A percentile compares a stretch with the other conserved stretches of the same genome.
Evolutionary conservation across 2,888 invertebrate genomes (phyloP).

Genomic region (Imbricaverruca yamaguchii): DNA sequence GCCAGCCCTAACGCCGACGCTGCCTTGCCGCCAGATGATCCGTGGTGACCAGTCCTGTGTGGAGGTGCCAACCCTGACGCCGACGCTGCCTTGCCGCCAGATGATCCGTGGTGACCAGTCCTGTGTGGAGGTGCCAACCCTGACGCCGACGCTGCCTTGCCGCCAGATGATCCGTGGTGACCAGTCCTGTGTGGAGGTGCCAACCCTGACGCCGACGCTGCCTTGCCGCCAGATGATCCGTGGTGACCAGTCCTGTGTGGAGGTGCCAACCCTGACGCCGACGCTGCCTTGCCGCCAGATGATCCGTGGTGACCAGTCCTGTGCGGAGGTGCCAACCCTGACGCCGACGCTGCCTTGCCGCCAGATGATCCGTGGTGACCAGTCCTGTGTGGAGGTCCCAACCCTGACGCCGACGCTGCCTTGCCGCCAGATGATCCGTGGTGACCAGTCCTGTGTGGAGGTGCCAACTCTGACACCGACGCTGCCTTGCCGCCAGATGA

Average conservation of each 20-base stretch:
- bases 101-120: slow-evolving; percentile 35
- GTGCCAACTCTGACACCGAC: no score
- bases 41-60: slow-evolving; percentile 32
- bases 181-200: no score
- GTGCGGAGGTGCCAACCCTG: no score
- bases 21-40: slow-evolving; percentile 31
- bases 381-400: no score
- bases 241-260: no score
- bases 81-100: slow-evolving; percentile 24
- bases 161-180: slow-evolving; percentile 35
- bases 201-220: no score
- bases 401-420: no score
- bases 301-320: slow-evolving; percentile 35
- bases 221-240: slow-evolving; percentile 34
- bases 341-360: slow-evolving; percentile 22
- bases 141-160: slow-evolving; percentile 19
- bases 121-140: no score
- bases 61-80: no score
- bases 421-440: slow-evolving; percentile 34
- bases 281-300: slow-evolving; percentile 25
- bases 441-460: no score
- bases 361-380: slow-evolving; percentile 35
- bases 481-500: slow-evolving; percentile 27
- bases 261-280: no score
- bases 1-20: no score